Percentiles rank a stretch among this genome's conserved stretches.
phyloP scores from a whole-genome alignment of 2,113 vertebrate species.

The Lutjanus erythropterus region DNA sequence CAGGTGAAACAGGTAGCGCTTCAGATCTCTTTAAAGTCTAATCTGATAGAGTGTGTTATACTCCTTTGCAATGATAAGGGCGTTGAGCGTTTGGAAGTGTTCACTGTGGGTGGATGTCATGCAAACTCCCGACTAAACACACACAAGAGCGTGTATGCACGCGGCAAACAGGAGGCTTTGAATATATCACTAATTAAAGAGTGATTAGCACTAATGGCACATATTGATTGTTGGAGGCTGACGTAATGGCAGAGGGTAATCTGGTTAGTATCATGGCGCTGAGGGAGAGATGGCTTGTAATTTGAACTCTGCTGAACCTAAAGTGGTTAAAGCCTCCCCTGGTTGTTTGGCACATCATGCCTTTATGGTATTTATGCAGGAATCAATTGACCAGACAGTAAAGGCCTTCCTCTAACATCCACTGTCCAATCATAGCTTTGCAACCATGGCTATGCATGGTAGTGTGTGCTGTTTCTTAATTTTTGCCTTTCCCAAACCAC shows the following conservation, averaged over 20 bases:
- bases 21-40: conserved; percentile 69
- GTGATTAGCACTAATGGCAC: conserved; percentile 79
- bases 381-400: conserved; percentile 51
- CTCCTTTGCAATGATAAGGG: conserved; percentile 52
- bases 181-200: conserved; percentile 74
- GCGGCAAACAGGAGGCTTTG: conserved; percentile 32
- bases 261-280: conserved; percentile 68
- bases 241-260: conserved; percentile 76
- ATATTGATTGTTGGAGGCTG: conserved; percentile 73
- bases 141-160: conserved; percentile 7
- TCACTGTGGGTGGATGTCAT: conserved; percentile 39
- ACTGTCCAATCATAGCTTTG: background rate
- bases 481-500: background rate
- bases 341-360: conserved; percentile 55
- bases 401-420: background rate
- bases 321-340: conserved; percentile 60
- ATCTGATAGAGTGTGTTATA: conserved; percentile 40
- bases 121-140: conserved; percentile 10
- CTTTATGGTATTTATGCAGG: conserved; percentile 52
- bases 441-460: background rate
- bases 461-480: no score
- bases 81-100: conserved; percentile 23
- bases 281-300: conserved; percentile 55
- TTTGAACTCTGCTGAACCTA: conserved; percentile 69
- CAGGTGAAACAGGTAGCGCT: conserved; percentile 67